Base-by-base conservation (phyloP, 2,888 invertebrate genomes). In the Caenorhabditis sp. region DNA sequence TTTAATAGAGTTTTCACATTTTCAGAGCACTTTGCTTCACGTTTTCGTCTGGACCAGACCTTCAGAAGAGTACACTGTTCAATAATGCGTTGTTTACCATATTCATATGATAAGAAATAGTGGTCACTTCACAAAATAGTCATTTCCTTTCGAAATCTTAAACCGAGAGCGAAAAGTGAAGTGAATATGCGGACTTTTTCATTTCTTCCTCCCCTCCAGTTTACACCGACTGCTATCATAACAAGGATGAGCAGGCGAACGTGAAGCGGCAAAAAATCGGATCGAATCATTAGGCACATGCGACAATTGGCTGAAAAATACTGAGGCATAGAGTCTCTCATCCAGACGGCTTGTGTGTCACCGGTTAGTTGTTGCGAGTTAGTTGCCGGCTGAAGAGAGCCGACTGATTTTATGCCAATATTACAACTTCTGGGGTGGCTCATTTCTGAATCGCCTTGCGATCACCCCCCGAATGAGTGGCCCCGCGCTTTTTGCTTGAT, bases 281-380 rank as follows among this genome's bases (percentile, higher is more conserved):
- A 70, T 70, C 70, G 27, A 72, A 72, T 72, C 63, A 72, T 72
- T 72, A 63, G 72, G 63, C 63, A 26, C 62, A 72, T 63, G 63
- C 72, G 72, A 72, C 72, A 72, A 72, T 72, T 72, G 72, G 63
- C 72, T 72, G 72, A 63, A 72, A 72, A 72, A 72, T 71, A 62
- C 48, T 71, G 56, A 53, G 52, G 46, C 70, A 59, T 41, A 32
- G 37, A 17, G 26, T 13, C 37, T 11, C 30, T 27, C 46, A 9
- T 20, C 26, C 17, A 62, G 50, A 32, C 27, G 32, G 46, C 62
- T 39, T 61, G 71, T 48, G 58, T 62, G 62, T 50, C 62, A 61
- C 52, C 35, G 59, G 43, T 43, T 20, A 50, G 70, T 58, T 68
- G 56, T 68, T 68, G 48, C 58, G 56, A 56, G 62, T 62, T 62